A percentile compares a stretch with the other conserved stretches of the same genome.
These are phyloP conservation scores for Magallana nippona DNA, from an alignment of 2,888 invertebrate species.

Conservation along the genomic window DNA sequence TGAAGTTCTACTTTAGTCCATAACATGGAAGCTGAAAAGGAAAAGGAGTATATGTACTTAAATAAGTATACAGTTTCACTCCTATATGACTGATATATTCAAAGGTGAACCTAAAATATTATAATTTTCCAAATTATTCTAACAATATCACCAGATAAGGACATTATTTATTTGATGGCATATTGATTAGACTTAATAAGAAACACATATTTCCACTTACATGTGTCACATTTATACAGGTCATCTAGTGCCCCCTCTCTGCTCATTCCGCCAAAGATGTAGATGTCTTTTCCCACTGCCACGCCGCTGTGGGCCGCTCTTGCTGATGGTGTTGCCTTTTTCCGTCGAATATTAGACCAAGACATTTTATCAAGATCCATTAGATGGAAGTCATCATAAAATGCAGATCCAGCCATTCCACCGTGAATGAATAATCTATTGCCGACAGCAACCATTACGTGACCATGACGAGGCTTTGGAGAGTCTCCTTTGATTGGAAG, in stretches of 20 bases:
- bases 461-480: constrained; percentile 79
- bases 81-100: too few species aligned
- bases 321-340: constrained; percentile 71
- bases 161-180: background rate
- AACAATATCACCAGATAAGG: background rate
- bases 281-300: constrained; percentile 67
- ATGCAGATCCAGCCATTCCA: constrained; percentile 77
- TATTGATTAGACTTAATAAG: background rate
- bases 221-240: constrained; percentile 73
- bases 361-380: constrained; percentile 73
- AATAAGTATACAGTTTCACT: background rate
- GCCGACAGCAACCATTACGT: constrained; percentile 74
- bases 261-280: constrained; percentile 79
- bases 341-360: constrained; percentile 74
- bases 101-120: background rate
- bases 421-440: constrained; percentile 77
- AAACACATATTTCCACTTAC: constrained; percentile 58
- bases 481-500: constrained; percentile 72
- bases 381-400: constrained; percentile 78
- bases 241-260: constrained; percentile 78
- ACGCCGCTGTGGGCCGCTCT: constrained; percentile 78
- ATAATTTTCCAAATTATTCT: background rate
- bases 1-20: constrained; percentile 74
- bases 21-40: constrained; percentile 63
- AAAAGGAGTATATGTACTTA: background rate